Conservation (phyloP, 1,140 invertebrate genomes). For the Lepidurus packardi region DNA sequence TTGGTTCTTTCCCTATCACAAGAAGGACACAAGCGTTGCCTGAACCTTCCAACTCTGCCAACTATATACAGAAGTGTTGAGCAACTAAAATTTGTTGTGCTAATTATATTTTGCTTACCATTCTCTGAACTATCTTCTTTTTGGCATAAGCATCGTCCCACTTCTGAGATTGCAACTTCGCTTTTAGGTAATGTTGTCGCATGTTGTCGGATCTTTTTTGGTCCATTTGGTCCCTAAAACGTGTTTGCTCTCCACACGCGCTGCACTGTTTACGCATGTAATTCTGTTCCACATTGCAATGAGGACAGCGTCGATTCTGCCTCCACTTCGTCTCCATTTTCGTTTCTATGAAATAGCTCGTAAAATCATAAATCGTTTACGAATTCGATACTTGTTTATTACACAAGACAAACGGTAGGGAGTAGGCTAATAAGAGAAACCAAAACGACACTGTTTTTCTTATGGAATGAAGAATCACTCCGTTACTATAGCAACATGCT, state of each 20-base stretch:
- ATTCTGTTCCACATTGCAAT: neutral
- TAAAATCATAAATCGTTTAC: neutral
- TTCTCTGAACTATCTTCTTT: neutral
- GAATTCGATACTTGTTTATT: neutral
- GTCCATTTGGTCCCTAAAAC: neutral
- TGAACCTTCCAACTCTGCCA: neutral
- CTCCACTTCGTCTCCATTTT: neutral
- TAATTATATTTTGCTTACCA: neutral
- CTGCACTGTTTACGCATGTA: constrained; percentile 1
- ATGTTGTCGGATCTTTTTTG: neutral
- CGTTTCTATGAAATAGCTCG: neutral
- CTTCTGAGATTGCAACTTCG: neutral
- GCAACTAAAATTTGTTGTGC: neutral
- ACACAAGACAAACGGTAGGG: neutral
- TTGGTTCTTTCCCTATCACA: neutral
- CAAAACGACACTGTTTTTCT: neutral
- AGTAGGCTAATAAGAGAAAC: neutral
- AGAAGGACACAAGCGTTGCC: neutral
- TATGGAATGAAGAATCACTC: neutral
- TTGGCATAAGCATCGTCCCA: neutral
- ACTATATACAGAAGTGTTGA: neutral
- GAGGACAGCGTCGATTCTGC: neutral
- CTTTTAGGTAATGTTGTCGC: neutral
- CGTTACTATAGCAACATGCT: neutral
- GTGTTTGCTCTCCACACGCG: neutral